These are phyloP conservation scores for Caradrina kadenii DNA, from an alignment of 2,888 invertebrate species.

Conservation along the genomic window DNA sequence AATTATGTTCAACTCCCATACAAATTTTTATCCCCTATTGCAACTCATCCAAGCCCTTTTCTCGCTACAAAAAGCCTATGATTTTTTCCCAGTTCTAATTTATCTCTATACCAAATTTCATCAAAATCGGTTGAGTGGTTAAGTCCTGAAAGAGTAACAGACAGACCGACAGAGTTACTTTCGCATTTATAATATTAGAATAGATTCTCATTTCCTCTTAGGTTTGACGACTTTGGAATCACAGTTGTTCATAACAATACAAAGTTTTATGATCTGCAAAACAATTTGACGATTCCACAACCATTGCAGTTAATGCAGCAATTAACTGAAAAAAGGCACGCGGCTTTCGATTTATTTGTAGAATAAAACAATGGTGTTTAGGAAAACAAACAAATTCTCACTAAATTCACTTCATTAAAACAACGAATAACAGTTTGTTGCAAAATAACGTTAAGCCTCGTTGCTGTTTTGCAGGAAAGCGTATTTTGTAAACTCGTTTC, in stretches of 20 bases:
- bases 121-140: too few species aligned
- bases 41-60: too few species aligned
- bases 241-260: slow-evolving; percentile 1
- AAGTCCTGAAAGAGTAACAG: too few species aligned
- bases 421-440: slow-evolving; percentile 59
- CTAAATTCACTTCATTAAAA: slow-evolving; percentile 67
- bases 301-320: slow-evolving; percentile 42
- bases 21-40: too few species aligned
- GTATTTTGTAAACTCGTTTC: slow-evolving; percentile 20
- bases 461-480: slow-evolving; percentile 54
- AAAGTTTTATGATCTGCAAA: slow-evolving; percentile 48
- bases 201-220: too few species aligned
- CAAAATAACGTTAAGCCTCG: slow-evolving; percentile 62
- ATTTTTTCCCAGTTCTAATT: too few species aligned
- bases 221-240: too few species aligned
- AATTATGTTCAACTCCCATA: too few species aligned
- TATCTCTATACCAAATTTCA: too few species aligned
- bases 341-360: slow-evolving; percentile 42
- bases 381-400: slow-evolving; percentile 45
- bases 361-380: slow-evolving; percentile 53
- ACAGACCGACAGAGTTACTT: too few species aligned
- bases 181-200: too few species aligned
- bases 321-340: slow-evolving; percentile 27
- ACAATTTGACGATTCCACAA: slow-evolving; percentile 39
- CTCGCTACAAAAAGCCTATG: too few species aligned